Evolutionary conservation across 2,113 vertebrate genomes (phyloP).

Genomic region (Malurus alboscapulatus): DNA sequence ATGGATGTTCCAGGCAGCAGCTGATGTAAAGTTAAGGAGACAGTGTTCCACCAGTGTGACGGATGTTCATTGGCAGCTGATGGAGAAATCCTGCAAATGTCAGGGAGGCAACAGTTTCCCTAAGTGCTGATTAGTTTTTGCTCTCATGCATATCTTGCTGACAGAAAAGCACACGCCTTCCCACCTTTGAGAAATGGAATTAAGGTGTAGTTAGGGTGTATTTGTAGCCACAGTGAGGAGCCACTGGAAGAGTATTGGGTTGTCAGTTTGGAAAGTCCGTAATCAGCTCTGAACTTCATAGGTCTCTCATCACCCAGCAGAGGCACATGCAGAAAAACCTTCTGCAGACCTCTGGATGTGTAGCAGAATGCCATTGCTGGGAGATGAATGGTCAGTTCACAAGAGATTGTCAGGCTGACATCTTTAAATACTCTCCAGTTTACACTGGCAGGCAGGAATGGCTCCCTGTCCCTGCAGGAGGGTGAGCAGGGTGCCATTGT

Average conservation of each 20-base stretch:
- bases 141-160: background rate
- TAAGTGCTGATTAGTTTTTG: conserved; percentile 21
- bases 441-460: background rate
- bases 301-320: background rate
- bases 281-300: background rate
- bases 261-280: background rate
- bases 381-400: background rate
- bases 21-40: conserved; percentile 6
- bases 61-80: conserved; percentile 29
- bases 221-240: background rate
- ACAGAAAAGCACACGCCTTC: background rate
- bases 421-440: background rate
- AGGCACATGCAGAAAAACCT: background rate
- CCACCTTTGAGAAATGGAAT: background rate
- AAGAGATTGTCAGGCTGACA: background rate
- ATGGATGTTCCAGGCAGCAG: background rate
- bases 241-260: background rate
- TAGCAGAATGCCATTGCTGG: background rate
- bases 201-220: accelerated
- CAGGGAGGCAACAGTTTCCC: background rate
- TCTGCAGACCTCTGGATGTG: background rate
- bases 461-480: background rate
- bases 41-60: background rate
- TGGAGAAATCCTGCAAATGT: conserved; percentile 7
- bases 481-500: background rate